Evolutionary conservation across 2,113 vertebrate genomes (phyloP).

Genomic region (Triplophysa rosa): DNA sequence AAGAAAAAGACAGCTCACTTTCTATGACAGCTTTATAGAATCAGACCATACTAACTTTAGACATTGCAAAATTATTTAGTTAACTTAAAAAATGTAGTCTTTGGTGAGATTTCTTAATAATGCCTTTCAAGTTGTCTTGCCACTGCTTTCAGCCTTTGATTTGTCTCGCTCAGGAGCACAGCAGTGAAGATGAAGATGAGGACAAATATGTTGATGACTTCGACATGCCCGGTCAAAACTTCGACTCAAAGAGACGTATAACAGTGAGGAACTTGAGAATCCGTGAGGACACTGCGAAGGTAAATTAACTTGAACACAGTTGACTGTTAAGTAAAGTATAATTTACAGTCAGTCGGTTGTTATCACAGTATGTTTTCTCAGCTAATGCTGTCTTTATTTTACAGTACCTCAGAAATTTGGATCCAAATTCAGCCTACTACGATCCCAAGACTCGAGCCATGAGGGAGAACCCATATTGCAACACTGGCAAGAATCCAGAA

Average conservation of each 20-base stretch:
- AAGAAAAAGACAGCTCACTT: too few relatives aligned
- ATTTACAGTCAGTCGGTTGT: too few relatives aligned
- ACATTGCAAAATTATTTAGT: too few relatives aligned
- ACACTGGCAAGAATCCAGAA: slow-evolving; percentile 93
- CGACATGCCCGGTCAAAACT: slow-evolving; percentile 99
- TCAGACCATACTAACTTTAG: too few relatives aligned
- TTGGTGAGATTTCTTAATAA: too few relatives aligned
- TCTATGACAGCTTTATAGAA: too few relatives aligned
- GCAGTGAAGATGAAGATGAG: slow-evolving; percentile 97
- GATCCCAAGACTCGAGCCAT: slow-evolving; percentile 98
- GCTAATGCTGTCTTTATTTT: slow-evolving; percentile 27
- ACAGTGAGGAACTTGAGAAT: slow-evolving; percentile 95
- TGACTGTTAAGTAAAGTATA: too few relatives aligned
- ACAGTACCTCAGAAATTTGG: slow-evolving; percentile 94
- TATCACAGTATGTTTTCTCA: not conserved
- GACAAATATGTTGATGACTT: slow-evolving; percentile 99
- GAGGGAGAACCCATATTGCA: slow-evolving; percentile 96
- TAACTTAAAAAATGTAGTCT: too few relatives aligned
- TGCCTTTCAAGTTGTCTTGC: too few relatives aligned
- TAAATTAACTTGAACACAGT: slow-evolving; percentile 57
- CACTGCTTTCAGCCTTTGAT: not conserved
- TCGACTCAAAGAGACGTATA: slow-evolving; percentile 97
- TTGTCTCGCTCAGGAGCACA: slow-evolving; percentile 80
- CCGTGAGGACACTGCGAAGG: slow-evolving; percentile 96
- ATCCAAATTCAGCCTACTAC: slow-evolving; percentile 98